Evolutionary conservation across 2,113 vertebrate genomes (phyloP).

Genomic region (Alosa alosa): DNA sequence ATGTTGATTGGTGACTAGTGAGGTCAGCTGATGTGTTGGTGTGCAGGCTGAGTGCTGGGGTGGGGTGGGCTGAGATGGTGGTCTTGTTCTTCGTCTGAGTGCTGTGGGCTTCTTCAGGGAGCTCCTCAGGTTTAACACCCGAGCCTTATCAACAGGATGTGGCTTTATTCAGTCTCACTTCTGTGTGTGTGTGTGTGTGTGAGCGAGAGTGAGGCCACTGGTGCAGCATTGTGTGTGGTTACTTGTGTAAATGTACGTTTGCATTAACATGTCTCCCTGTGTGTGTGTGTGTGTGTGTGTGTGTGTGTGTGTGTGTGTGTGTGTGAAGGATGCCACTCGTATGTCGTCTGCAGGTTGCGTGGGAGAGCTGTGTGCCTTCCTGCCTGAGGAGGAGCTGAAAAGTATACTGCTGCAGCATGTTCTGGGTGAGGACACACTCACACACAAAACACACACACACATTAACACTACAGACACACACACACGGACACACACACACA

Average conservation of each 20-base stretch:
- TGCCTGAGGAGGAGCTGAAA: slow-evolving; percentile 89
- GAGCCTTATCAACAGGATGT: neutral
- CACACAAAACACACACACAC: neutral
- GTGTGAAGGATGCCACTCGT: slow-evolving; percentile 88
- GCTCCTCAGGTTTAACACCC: neutral
- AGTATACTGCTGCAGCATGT: slow-evolving; percentile 83
- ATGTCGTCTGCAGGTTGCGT: slow-evolving; percentile 93
- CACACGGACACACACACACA: neutral
- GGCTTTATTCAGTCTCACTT: neutral
- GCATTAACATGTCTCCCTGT: neutral
- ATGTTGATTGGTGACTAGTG: no score
- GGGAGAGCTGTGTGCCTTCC: slow-evolving; percentile 90
- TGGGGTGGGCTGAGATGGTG: neutral
- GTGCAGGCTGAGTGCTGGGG: neutral
- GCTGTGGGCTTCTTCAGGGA: neutral
- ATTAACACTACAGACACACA: no score
- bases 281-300: slow-evolving; percentile 27
- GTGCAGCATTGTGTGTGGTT: slow-evolving; percentile 23
- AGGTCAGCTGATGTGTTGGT: no score
- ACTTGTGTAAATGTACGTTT: slow-evolving; percentile 29
- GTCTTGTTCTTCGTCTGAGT: neutral
- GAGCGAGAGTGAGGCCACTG: no score
- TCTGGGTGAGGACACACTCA: slow-evolving; percentile 75
- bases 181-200: slow-evolving; percentile 14
- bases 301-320: slow-evolving; percentile 17